Percentiles rank a stretch among this genome's conserved stretches.
Evolutionary conservation across 1,140 invertebrate species (phyloP).

Genomic region (Bombus huntii): DNA sequence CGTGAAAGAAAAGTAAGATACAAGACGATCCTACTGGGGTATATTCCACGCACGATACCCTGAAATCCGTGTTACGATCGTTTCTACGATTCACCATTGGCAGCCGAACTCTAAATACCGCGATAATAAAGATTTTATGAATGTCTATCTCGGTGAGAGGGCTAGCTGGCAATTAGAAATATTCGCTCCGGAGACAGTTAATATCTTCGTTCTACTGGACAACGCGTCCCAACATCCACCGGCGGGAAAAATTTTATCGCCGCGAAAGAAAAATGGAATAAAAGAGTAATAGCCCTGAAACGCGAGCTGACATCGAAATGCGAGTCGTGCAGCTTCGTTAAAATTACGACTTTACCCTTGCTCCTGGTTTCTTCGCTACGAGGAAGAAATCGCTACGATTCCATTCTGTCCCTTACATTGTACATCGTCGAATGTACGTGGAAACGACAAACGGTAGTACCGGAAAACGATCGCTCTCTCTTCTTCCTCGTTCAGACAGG

Average conservation of each 20-base stretch:
- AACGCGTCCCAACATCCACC: neutral
- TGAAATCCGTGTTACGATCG: slow-evolving; percentile 59
- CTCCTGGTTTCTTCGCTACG: neutral
- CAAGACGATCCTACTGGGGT: neutral
- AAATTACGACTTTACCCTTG: slow-evolving; percentile 72
- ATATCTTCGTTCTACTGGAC: slow-evolving; percentile 71
- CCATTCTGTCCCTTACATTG: slow-evolving; percentile 50
- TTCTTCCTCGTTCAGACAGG: neutral
- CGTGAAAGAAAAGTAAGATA: neutral
- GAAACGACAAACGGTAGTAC: slow-evolving; percentile 21
- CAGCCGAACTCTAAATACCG: slow-evolving; percentile 64
- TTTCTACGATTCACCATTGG: slow-evolving; percentile 46
- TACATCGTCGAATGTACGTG: slow-evolving; percentile 48
- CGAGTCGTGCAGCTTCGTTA: slow-evolving; percentile 62
- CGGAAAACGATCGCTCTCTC: slow-evolving; percentile 25
- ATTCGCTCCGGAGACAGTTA: slow-evolving; percentile 70
- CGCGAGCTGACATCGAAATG: slow-evolving; percentile 57
- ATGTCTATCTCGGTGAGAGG: slow-evolving; percentile 26
- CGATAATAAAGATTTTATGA: slow-evolving; percentile 77
- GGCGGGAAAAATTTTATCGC: slow-evolving; percentile 67
- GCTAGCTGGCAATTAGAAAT: slow-evolving; percentile 73
- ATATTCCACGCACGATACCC: slow-evolving; percentile 14
- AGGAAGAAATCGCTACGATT: slow-evolving; percentile 22
- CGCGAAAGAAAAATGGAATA: neutral
- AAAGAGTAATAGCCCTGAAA: neutral